A percentile compares a stretch with the other conserved stretches of the same genome.
These are phyloP conservation scores for Castor canadensis DNA, from an alignment of 2,113 vertebrate species.

Conservation along the genomic window DNA sequence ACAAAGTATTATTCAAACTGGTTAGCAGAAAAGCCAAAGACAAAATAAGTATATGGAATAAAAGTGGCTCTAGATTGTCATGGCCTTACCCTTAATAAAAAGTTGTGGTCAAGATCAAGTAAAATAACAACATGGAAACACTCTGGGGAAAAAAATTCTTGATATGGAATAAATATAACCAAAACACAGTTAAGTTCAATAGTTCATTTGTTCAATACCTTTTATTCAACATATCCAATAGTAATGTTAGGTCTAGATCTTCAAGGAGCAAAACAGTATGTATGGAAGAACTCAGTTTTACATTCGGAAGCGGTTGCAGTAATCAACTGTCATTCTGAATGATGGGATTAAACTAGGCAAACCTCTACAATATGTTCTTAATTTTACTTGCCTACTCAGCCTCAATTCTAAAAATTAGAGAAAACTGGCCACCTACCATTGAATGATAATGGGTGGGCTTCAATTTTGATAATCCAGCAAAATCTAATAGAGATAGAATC, in stretches of 20 bases:
- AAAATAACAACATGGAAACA: not conserved
- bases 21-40: constrained; percentile 4
- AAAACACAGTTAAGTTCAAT: constrained; percentile 32
- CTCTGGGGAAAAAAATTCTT: not conserved
- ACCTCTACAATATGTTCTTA: not conserved
- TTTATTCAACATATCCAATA: not conserved
- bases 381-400: constrained; percentile 7
- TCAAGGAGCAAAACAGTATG: constrained; percentile 14
- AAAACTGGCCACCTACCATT: constrained; percentile 2
- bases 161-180: constrained; percentile 38
- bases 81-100: not conserved
- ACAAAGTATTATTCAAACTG: not conserved
- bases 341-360: not conserved
- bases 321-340: not conserved
- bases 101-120: not conserved
- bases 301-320: not conserved
- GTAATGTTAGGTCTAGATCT: not conserved
- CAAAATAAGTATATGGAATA: not conserved
- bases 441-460: not conserved
- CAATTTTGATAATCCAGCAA: not conserved
- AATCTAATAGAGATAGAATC: not conserved
- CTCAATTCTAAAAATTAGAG: constrained; percentile 26
- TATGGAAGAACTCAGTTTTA: not conserved
- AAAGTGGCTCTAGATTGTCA: not conserved
- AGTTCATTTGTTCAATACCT: not conserved